phyloP scores from a whole-genome alignment of 2,797 vertebrate species.

The Muscicapa comitata region DNA sequence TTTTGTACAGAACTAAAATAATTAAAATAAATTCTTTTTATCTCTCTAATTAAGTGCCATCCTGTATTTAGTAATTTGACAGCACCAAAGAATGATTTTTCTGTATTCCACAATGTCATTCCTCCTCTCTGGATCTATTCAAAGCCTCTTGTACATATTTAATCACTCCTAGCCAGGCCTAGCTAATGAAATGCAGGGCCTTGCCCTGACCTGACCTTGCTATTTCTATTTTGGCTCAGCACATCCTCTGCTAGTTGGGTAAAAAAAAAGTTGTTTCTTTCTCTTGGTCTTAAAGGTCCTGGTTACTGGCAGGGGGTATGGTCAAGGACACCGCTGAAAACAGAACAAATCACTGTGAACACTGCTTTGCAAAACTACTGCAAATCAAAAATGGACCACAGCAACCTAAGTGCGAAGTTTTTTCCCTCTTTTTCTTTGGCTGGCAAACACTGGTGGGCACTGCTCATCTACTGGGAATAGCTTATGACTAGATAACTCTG shows the following conservation, averaged over 20 bases:
- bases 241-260: conserved; percentile 69
- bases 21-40: conserved; percentile 69
- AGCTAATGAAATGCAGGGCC: conserved; percentile 77
- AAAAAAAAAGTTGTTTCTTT: conserved; percentile 64
- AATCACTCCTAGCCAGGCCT: conserved; percentile 68
- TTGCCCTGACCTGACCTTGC: conserved; percentile 77
- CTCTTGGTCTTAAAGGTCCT: conserved; percentile 68
- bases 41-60: conserved; percentile 66
- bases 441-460: background rate
- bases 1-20: conserved; percentile 65
- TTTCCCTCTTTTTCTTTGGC: background rate
- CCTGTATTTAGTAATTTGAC: conserved; percentile 54
- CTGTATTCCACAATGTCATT: conserved; percentile 62
- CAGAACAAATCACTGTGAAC: conserved; percentile 50
- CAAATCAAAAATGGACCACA: conserved; percentile 9
- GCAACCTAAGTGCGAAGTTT: background rate
- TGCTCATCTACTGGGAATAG: background rate
- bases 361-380: conserved; percentile 60
- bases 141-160: conserved; percentile 71
- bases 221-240: conserved; percentile 77
- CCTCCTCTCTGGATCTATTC: conserved; percentile 69
- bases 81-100: conserved; percentile 72
- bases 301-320: conserved; percentile 57
- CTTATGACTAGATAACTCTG: background rate
- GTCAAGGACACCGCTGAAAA: conserved; percentile 62